Percentiles rank a stretch among this genome's conserved stretches.
These are phyloP conservation scores for Cantharis nigra DNA, from an alignment of 2,888 invertebrate species.

Conservation along the genomic window DNA sequence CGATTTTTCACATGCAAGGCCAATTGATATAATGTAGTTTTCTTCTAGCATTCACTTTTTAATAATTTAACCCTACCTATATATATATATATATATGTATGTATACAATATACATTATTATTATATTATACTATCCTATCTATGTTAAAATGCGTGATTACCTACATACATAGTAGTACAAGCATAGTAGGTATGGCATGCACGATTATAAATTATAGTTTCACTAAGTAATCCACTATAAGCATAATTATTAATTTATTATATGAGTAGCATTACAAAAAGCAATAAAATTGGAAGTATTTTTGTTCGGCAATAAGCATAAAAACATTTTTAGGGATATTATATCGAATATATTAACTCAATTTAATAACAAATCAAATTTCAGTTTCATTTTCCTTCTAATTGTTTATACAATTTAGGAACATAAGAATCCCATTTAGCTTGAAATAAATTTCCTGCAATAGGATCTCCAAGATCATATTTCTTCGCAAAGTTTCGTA, in stretches of 20 bases:
- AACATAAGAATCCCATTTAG: conserved; percentile 37
- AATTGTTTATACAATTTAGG: conserved; percentile 25
- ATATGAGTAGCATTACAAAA: not conserved
- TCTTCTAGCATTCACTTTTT: too few relatives aligned
- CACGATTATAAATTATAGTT: too few relatives aligned
- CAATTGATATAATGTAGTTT: not conserved
- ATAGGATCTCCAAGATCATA: conserved; percentile 38
- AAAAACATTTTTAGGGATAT: not conserved
- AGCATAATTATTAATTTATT: too few relatives aligned
- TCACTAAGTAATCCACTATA: too few relatives aligned
- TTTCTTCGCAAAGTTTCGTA: conserved; percentile 35
- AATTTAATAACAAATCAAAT: not conserved
- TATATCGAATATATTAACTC: too few relatives aligned
- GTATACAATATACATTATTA: too few relatives aligned
- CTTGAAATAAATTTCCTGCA: conserved; percentile 42
- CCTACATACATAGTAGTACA: too few relatives aligned
- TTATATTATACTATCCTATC: too few relatives aligned
- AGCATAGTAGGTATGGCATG: too few relatives aligned
- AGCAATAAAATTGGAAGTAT: not conserved
- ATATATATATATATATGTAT: too few relatives aligned
- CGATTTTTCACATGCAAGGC: not conserved
- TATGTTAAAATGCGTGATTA: too few relatives aligned
- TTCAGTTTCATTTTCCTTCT: not conserved
- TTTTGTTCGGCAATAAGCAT: not conserved
- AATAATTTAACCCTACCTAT: too few relatives aligned